Percentiles rank a stretch among this genome's conserved stretches.
These are phyloP conservation scores for Larimichthys polyactis DNA, from an alignment of 2,113 vertebrate genomes.

Conservation along the genomic window DNA sequence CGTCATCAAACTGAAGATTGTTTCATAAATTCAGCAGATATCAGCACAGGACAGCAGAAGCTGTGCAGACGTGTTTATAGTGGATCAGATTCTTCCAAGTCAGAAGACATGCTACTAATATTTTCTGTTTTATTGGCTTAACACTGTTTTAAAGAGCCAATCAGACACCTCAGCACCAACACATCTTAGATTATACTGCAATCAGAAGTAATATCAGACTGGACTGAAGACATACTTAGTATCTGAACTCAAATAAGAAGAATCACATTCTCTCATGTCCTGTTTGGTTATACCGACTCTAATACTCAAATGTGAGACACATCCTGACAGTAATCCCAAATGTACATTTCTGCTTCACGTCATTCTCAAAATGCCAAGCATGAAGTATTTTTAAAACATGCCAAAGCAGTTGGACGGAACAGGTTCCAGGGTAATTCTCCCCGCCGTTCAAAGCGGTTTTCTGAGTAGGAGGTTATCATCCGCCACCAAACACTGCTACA, in stretches of 20 bases:
- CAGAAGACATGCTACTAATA: neutral
- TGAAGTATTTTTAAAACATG: conserved; percentile 48
- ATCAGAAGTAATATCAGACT: conserved; percentile 36
- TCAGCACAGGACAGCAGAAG: neutral
- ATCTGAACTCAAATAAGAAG: conserved; percentile 33
- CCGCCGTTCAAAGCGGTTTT: conserved; percentile 27
- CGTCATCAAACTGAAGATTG: neutral
- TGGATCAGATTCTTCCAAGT: neutral
- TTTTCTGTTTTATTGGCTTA: conserved; percentile 2
- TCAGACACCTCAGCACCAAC: conserved; percentile 18
- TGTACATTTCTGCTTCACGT: conserved; percentile 47
- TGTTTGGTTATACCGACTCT: conserved; percentile 31
- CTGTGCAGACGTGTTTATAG: neutral
- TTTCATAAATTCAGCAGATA: neutral
- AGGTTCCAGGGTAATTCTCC: conserved; percentile 32
- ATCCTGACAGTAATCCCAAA: conserved; percentile 55
- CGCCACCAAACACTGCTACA: conserved; percentile 43
- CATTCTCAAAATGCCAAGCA: conserved; percentile 48
- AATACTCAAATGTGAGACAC: conserved; percentile 26
- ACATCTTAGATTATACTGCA: conserved; percentile 21
- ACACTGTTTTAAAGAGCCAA: neutral
- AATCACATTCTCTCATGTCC: conserved; percentile 28
- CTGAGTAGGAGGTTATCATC: conserved; percentile 65
- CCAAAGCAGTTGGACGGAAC: conserved; percentile 32
- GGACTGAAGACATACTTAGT: neutral